Conservation (phyloP, 2,113 vertebrate genomes). For the Oncorhynchus clarkii region DNA sequence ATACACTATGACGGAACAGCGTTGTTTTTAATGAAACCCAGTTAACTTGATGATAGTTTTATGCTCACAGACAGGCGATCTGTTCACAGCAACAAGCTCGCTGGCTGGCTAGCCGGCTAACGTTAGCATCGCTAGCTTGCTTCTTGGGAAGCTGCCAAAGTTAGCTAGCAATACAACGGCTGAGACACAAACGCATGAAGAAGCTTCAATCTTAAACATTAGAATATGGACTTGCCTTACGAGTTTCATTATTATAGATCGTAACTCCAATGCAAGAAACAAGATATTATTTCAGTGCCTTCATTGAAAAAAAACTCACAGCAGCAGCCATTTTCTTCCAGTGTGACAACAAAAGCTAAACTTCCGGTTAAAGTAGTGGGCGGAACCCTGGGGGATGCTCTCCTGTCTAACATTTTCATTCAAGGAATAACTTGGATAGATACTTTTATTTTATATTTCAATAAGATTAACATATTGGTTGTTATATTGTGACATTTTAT, state of each 20-base stretch:
- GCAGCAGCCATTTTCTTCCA: slow-evolving; percentile 81
- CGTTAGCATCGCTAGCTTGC: slow-evolving; percentile 58
- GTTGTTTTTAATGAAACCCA: background rate
- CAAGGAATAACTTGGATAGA: background rate
- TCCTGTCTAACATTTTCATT: background rate
- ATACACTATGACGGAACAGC: too few species aligned
- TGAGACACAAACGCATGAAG: slow-evolving; percentile 15
- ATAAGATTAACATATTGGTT: too few species aligned
- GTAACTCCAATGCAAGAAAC: slow-evolving; percentile 57
- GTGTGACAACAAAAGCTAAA: slow-evolving; percentile 82
- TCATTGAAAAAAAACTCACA: slow-evolving; percentile 78
- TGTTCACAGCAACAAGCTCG: slow-evolving; percentile 62
- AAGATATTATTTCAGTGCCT: slow-evolving; percentile 69
- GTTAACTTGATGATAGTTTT: background rate
- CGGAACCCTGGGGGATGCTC: slow-evolving; percentile 32
- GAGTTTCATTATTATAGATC: slow-evolving; percentile 66
- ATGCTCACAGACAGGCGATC: slow-evolving; percentile 20
- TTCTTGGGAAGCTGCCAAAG: slow-evolving; percentile 57
- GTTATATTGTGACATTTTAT: too few species aligned
- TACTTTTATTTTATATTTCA: background rate
- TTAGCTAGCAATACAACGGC: slow-evolving; percentile 41
- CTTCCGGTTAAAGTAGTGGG: slow-evolving; percentile 75
- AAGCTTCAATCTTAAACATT: slow-evolving; percentile 16
- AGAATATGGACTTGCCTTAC: slow-evolving; percentile 62
- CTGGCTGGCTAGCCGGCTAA: slow-evolving; percentile 25